Evolutionary conservation across 2,113 vertebrate species (phyloP), one percentile per base, ranked within the genome.

Genomic region (Toxotes chatareus): DNA sequence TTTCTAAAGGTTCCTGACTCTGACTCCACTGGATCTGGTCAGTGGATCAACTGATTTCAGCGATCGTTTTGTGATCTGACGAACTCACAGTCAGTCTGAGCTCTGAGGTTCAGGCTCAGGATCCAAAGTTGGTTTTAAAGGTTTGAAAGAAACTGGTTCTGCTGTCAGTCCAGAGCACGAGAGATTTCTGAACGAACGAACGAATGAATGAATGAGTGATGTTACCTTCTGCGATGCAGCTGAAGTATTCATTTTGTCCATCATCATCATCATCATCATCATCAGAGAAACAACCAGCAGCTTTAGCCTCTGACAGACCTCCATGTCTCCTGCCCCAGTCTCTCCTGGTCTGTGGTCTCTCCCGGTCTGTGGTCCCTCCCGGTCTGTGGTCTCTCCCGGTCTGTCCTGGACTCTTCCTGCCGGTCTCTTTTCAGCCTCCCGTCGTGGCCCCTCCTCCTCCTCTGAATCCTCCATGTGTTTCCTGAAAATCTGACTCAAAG

Each of bases 191-290:
- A 61, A 61, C 19, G 59, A 61, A 61, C 13, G 60, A 57, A 57
- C 11, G 61, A 64, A 64, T 44, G 38, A n/a, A 47, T 21, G 21
- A 61, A 19, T 34, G 23, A 27, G 56, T 8, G 1, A 7, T 11
- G 21, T 23, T 80, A 93, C 92, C 90, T 90, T 17, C 0, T 90
- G 21, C 0, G 77, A 19, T 21, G 38, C 78, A 19, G 78, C 67
- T 7, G 74, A 32, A 0, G 21, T 65, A 70, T 3, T 79, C 68
- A 38, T 55, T 31, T 66, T 36, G 8, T 4, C 59, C 76, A 73
- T 27, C 81, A 42, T 67, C 57, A 69, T 36, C 81, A 51, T 67
- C 63, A 59, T 51, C 71, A 23, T 46, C 51, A 69, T 73, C 60
- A 63, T 42, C 57, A 87, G 36, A 27, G 46, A 19, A n/a, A 64